Base-by-base conservation (phyloP, 2,113 vertebrate species). In the Serilophus lunatus region DNA sequence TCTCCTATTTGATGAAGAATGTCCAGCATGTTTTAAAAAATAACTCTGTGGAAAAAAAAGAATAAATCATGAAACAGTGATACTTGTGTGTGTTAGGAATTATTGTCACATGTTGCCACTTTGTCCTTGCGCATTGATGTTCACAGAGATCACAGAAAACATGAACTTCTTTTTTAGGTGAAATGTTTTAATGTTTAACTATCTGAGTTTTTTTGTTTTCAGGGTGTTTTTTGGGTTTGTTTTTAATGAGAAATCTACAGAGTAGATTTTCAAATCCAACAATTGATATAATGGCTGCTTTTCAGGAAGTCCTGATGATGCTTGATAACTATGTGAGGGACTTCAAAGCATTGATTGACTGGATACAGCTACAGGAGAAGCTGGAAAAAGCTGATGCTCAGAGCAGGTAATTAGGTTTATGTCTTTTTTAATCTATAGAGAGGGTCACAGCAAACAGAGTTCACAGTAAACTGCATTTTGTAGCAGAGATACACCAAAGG, bases 311-410 rank as follows among this genome's bases (percentile, higher is more conserved):
- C 80, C 93, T 99, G 92, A 99, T 99, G 99, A 99, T 99, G 99
- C 96, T 99, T 93, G 99, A 99, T 98, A 99, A 99, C 97, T 99
- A 99, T 14, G 99, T 99, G 18, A 98, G 99, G 74, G 99, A 99
- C 95, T 99, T 99, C 97, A 99, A 99, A 98, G 99, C 99, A 42
- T 97, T 99, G 94, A 99, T 99, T 86, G 99, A 99, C 96, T 99
- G 99, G 99, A 99, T 99, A 95, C 99, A 99, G 88, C 98, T 99
- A 50, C 99, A 99, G 97, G 99, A 99, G 97, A 99, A 99, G 96
- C 96, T 99, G 72, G 99, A 99, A 98, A 99, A 99, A 98, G 98
- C 99, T 29, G 99, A 99, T 96, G 99, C 99, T 86, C 99, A 99
- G 95, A 99, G 99, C 99, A 99, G 99, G 99, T 99, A 97, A 98